Evolutionary conservation across 2,113 vertebrate genomes (phyloP).

Genomic region (Megatriorchis doriae): DNA sequence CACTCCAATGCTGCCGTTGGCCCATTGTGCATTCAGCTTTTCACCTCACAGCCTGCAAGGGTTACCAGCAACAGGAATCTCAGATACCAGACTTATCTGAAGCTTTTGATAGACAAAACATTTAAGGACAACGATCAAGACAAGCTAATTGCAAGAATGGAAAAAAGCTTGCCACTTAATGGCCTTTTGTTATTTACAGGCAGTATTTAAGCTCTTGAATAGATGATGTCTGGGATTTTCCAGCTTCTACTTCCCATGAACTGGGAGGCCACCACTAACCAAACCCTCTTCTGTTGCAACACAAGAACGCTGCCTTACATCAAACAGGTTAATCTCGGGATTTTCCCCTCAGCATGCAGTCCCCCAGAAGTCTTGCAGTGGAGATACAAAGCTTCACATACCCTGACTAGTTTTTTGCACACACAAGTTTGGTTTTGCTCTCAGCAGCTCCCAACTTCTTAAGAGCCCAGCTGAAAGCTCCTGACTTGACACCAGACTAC

Average conservation of each 20-base stretch:
- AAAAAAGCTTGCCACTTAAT: background rate
- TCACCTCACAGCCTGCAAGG: background rate
- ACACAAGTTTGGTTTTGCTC: background rate
- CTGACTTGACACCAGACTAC: background rate
- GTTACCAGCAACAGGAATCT: background rate
- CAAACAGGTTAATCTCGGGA: rapidly evolving
- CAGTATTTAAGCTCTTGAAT: background rate
- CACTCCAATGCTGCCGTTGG: background rate
- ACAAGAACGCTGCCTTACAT: background rate
- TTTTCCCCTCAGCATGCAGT: too few relatives aligned
- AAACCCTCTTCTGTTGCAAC: background rate
- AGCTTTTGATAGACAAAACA: background rate
- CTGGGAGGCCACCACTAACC: background rate
- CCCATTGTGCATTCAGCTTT: background rate
- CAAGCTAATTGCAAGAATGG: background rate
- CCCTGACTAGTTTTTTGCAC: background rate
- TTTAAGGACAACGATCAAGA: background rate
- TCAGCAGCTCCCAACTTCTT: background rate
- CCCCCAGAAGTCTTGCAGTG: background rate
- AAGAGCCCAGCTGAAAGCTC: background rate
- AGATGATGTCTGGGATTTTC: background rate
- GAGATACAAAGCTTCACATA: background rate
- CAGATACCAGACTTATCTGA: background rate
- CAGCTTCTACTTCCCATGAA: background rate
- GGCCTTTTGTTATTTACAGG: background rate